phyloP scores from a whole-genome alignment of 2,888 invertebrate species.

The Caenorhabditis angaria region DNA sequence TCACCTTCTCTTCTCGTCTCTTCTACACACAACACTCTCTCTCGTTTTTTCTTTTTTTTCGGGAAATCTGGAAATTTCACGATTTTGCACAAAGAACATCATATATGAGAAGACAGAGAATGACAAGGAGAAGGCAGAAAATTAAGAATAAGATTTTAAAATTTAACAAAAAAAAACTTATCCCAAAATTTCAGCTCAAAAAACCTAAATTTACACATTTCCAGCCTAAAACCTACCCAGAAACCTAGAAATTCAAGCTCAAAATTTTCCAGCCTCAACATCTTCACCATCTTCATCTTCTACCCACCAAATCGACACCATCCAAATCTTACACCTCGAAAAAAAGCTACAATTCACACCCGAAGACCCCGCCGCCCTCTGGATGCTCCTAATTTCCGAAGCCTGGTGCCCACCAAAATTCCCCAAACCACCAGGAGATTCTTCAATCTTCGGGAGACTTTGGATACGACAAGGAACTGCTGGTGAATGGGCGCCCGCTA shows the following conservation, averaged over 20 bases:
- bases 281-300: conserved; percentile 3
- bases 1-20: too few relatives aligned
- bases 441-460: conserved; percentile 55
- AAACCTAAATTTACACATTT: not conserved
- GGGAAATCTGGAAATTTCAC: too few relatives aligned
- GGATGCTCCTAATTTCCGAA: conserved; percentile 37
- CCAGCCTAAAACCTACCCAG: not conserved
- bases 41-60: too few relatives aligned
- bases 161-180: too few relatives aligned
- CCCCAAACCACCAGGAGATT: too few relatives aligned
- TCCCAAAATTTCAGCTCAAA: too few relatives aligned
- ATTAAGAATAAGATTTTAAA: too few relatives aligned
- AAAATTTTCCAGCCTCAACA: not conserved
- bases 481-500: conserved; percentile 51
- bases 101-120: too few relatives aligned
- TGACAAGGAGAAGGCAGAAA: too few relatives aligned
- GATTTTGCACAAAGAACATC: too few relatives aligned
- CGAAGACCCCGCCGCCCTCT: conserved; percentile 20
- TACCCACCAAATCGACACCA: not conserved
- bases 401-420: not conserved
- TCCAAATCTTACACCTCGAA: conserved; percentile 20
- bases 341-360: conserved; percentile 21
- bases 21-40: too few relatives aligned
- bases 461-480: conserved; percentile 58
- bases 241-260: too few relatives aligned